These are phyloP conservation scores for Orycteropus afer DNA, from an alignment of 2,113 vertebrate genomes.

Conservation along the genomic window DNA sequence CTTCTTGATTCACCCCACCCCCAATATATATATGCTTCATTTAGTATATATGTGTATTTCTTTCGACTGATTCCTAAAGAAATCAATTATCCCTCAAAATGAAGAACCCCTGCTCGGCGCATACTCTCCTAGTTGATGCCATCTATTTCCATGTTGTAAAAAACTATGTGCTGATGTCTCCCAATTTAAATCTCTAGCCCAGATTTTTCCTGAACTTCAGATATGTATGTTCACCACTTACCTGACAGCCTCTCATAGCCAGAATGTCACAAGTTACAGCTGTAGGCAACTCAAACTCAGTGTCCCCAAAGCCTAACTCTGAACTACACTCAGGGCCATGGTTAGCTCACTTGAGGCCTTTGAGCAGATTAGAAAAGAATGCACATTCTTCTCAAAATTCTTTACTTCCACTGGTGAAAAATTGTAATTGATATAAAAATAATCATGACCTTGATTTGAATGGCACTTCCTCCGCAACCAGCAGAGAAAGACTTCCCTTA, in stretches of 20 bases:
- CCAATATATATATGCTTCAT: background rate
- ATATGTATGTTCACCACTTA: background rate
- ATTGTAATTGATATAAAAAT: background rate
- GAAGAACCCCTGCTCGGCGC: background rate
- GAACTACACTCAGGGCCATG: background rate
- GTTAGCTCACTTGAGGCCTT: background rate
- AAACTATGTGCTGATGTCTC: background rate
- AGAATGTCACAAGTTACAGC: too few relatives aligned
- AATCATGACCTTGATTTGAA: background rate
- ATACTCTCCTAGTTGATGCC: background rate
- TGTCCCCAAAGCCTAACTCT: too few relatives aligned
- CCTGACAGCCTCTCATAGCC: background rate
- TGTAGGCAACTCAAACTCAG: background rate
- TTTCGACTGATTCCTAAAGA: background rate
- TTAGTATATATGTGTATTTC: background rate
- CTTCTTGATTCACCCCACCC: too few relatives aligned
- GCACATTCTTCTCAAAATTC: background rate
- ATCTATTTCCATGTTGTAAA: background rate
- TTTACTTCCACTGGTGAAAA: background rate
- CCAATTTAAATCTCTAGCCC: background rate
- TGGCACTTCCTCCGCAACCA: background rate
- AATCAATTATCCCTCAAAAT: background rate
- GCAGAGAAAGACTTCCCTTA: background rate
- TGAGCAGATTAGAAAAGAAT: background rate
- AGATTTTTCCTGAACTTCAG: background rate